Evolutionary conservation across 2,113 vertebrate species (phyloP), one percentile per base, ranked within the genome.

Genomic region (Leptodactylus fuscus): DNA sequence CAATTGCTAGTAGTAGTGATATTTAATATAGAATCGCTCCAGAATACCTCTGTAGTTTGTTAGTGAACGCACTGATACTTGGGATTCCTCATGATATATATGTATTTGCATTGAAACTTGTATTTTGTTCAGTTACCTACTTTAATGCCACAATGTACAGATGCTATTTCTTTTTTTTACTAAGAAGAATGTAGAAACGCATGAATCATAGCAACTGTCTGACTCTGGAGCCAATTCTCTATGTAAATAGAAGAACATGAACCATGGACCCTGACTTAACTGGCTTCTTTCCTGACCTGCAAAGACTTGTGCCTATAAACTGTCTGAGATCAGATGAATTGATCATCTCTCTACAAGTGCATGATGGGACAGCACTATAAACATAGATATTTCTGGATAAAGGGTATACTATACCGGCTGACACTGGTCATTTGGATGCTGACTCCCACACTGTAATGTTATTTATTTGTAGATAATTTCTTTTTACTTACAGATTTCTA

Each of bases 401-500:
- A 38, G 76, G 76, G n/a, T 51, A 24, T 15, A 79, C 15, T 67
- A 20, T 18, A 81, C 29, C 1, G 22, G 60, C n/a, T 7, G 32
- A 41, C 32, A 16, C 51, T 27, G 0, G 48, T 0, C 20, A 79
- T 13, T 29, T 36, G 1, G 7, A 27, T 18, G 27, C n/a, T 49
- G 41, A 81, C 67, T 82, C 69, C 34, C 1, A 36, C 55, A 73
- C 46, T 81, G 48, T 67, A 62, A 76, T 38, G 16, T 85, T 73
- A 86, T 86, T 86, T 86, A 86, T 86, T 86, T 86, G 84, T 86
- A 86, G n/a, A 86, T 86, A 86, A 29, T 22, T 65, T 49, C 49
- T 70, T 70, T 86, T 62, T 53, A 80, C 65, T 60, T 34, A 85
- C 49, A 81, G 65, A 80, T 73, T 86, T 85, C 55, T 77, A 77